A percentile compares a stretch with the other conserved stretches of the same genome.
These are phyloP conservation scores for Argentina silus DNA, from an alignment of 2,797 vertebrate species.

Conservation along the genomic window DNA sequence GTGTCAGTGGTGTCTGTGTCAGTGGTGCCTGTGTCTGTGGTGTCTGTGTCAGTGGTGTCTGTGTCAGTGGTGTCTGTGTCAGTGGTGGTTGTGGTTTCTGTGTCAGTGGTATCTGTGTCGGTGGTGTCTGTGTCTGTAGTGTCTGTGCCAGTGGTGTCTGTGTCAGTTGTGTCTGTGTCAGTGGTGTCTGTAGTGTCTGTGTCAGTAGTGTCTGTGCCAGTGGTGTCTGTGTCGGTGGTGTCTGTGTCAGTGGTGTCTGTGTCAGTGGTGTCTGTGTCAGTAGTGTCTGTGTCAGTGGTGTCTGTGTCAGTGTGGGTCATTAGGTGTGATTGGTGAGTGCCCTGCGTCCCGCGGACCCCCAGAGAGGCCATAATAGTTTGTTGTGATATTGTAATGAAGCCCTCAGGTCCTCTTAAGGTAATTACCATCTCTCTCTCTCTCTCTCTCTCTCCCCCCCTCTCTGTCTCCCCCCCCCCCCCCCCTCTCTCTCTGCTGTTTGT, in stretches of 20 bases:
- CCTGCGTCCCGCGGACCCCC: constrained; percentile 33
- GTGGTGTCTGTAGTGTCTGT: too few species aligned
- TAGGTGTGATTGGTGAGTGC: constrained; percentile 21
- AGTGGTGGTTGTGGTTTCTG: too few species aligned
- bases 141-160: constrained; percentile 19
- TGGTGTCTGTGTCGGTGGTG: too few species aligned
- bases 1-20: too few species aligned
- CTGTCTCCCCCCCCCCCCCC: not conserved
- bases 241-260: constrained; percentile 21
- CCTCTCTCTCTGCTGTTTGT: not conserved
- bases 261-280: constrained; percentile 13
- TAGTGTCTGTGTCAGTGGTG: too few species aligned
- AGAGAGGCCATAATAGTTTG: constrained; percentile 76
- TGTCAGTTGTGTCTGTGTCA: constrained; percentile 17
- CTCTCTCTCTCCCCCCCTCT: not conserved
- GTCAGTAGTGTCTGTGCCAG: constrained; percentile 13
- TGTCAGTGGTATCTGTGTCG: constrained; percentile 12
- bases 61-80: constrained; percentile 8
- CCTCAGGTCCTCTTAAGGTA: constrained; percentile 71
- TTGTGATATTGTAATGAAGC: constrained; percentile 78
- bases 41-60: constrained; percentile 10
- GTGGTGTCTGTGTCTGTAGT: constrained; percentile 4
- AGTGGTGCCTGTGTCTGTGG: constrained; percentile 11
- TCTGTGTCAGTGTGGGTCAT: constrained; percentile 19
- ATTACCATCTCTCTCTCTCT: constrained; percentile 57